These are phyloP conservation scores for Allophyes oxyacanthae DNA, from an alignment of 2,888 invertebrate genomes.

Conservation along the genomic window DNA sequence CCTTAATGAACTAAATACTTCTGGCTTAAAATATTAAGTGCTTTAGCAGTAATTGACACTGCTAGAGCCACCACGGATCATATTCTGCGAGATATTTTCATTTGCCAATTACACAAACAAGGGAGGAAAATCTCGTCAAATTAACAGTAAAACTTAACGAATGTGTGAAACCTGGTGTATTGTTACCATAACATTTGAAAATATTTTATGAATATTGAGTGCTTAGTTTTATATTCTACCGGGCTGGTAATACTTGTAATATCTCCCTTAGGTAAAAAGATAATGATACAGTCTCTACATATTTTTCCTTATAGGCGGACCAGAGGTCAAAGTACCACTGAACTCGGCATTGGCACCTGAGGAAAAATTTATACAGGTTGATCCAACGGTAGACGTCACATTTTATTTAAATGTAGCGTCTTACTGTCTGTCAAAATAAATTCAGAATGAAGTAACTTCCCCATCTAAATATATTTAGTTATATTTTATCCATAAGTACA, in stretches of 20 bases:
- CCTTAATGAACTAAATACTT: no score
- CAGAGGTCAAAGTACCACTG: background rate
- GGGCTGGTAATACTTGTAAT: background rate
- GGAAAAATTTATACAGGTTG: no score
- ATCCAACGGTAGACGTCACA: no score
- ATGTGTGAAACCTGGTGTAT: background rate
- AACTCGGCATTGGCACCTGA: no score
- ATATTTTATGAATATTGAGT: constrained; percentile 7
- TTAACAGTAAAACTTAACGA: constrained; percentile 3
- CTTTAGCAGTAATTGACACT: no score
- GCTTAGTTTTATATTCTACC: constrained; percentile 2
- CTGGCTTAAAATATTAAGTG: no score
- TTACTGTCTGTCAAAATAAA: no score
- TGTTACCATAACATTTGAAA: background rate
- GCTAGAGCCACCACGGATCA: no score
- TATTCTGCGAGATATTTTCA: background rate
- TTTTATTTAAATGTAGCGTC: no score
- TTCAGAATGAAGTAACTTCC: no score
- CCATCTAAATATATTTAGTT: no score
- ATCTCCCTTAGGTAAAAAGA: background rate
- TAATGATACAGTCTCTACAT: background rate
- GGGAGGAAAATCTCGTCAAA: background rate
- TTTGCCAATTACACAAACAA: background rate
- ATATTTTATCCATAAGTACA: no score
- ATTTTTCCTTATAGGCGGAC: background rate